Conservation (phyloP, 2,888 invertebrate species). For the Agriotes lineatus region DNA sequence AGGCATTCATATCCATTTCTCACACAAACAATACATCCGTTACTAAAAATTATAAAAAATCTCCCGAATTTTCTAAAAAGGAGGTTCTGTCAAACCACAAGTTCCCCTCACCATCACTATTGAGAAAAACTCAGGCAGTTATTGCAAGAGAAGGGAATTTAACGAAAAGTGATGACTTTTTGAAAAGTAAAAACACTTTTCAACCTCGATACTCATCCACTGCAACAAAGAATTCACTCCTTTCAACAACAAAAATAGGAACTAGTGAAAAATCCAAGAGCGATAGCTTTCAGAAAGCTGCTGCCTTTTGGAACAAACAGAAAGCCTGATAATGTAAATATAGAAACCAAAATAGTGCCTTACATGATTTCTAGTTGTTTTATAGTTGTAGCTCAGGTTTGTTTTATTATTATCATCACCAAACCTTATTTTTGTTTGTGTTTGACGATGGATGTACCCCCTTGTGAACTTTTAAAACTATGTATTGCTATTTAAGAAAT, state of each 20-base stretch:
- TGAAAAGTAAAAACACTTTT: background rate
- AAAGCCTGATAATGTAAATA: slow-evolving; percentile 51
- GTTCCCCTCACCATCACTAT: slow-evolving; percentile 1
- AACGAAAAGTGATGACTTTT: background rate
- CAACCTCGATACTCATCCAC: background rate
- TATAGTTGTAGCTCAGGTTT: slow-evolving; percentile 52
- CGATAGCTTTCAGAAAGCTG: slow-evolving; percentile 63
- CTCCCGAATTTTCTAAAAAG: slow-evolving; percentile 13
- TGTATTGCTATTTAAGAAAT: slow-evolving; percentile 17
- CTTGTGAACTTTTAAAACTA: background rate
- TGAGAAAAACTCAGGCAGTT: slow-evolving; percentile 6
- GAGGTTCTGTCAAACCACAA: background rate
- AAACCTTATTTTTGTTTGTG: slow-evolving; percentile 24
- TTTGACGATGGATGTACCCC: slow-evolving; percentile 23
- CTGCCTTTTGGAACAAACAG: slow-evolving; percentile 64
- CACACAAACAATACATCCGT: background rate
- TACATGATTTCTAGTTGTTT: slow-evolving; percentile 45
- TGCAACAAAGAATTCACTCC: background rate
- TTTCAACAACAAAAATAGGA: slow-evolving; percentile 30
- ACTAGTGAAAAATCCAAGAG: slow-evolving; percentile 58
- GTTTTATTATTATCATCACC: slow-evolving; percentile 35
- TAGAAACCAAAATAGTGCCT: slow-evolving; percentile 43
- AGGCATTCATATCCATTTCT: too few species aligned
- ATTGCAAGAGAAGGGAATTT: slow-evolving; percentile 5
- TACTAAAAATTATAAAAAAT: background rate